phyloP scores from a whole-genome alignment of 2,888 invertebrate species.

The Polydrusus tereticollis region DNA sequence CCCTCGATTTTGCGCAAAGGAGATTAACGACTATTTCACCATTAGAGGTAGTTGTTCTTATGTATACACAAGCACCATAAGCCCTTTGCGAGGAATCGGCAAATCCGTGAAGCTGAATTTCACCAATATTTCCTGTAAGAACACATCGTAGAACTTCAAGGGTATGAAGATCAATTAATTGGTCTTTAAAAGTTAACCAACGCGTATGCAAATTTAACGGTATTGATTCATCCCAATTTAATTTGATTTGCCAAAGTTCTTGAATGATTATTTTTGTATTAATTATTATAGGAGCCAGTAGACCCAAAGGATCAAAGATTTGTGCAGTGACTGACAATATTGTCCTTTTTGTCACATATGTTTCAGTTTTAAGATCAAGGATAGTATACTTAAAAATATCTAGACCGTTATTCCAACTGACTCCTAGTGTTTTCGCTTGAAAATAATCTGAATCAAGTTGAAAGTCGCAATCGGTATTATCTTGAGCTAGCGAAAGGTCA shows the following conservation, averaged over 20 bases:
- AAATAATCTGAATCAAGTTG: background rate
- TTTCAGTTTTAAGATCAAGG: background rate
- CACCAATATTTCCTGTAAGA: background rate
- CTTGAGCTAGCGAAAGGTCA: background rate
- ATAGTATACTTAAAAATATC: conserved; percentile 1
- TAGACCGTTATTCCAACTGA: background rate
- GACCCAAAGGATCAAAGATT: background rate
- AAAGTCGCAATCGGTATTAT: background rate
- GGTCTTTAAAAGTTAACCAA: conserved; percentile 4
- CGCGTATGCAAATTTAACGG: background rate
- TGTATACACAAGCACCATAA: conserved; percentile 7
- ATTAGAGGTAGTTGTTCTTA: background rate
- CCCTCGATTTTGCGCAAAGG: conserved; percentile 38
- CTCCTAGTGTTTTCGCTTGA: background rate
- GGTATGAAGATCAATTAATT: background rate
- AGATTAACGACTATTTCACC: conserved; percentile 8
- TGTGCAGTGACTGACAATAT: background rate
- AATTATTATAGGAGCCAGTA: background rate
- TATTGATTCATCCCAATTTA: background rate
- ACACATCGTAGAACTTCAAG: conserved; percentile 9
- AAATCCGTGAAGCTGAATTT: conserved; percentile 11
- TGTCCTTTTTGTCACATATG: background rate
- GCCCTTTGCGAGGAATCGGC: conserved; percentile 12
- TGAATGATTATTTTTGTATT: background rate
- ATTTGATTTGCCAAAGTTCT: background rate